Percentiles rank a stretch among this genome's conserved stretches.
phyloP scores from a whole-genome alignment of 2,888 invertebrate genomes.

The Hymenopus coronatus region DNA sequence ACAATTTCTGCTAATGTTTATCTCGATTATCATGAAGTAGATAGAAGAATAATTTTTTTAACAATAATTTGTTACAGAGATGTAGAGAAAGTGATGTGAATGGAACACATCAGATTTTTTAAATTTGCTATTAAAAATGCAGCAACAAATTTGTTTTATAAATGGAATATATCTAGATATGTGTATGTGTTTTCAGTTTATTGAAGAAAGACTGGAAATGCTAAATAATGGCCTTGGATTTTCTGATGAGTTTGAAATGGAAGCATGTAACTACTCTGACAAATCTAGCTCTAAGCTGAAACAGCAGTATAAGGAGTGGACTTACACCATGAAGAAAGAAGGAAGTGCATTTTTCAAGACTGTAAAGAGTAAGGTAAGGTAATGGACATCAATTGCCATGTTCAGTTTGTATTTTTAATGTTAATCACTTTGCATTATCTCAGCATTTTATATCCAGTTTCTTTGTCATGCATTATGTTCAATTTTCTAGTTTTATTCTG shows the following conservation, averaged over 20 bases:
- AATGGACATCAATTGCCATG: conserved; percentile 9
- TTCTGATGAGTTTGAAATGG: conserved; percentile 93
- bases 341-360: conserved; percentile 81
- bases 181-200: conserved; percentile 63
- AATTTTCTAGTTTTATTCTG: conserved; percentile 3
- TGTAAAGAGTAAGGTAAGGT: conserved; percentile 78
- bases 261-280: conserved; percentile 70
- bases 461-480: background rate
- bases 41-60: too few relatives aligned
- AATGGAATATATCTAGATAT: too few relatives aligned
- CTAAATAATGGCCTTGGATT: conserved; percentile 90
- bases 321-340: conserved; percentile 72
- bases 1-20: too few relatives aligned
- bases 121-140: too few relatives aligned
- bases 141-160: too few relatives aligned
- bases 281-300: conserved; percentile 62
- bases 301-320: conserved; percentile 78
- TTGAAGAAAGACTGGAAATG: conserved; percentile 89
- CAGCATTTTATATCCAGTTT: background rate
- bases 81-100: too few relatives aligned
- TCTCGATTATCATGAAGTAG: too few relatives aligned
- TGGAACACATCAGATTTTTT: too few relatives aligned
- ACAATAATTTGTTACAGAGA: too few relatives aligned
- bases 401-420: conserved; percentile 17
- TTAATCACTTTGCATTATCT: background rate